Conservation (phyloP, 1,140 invertebrate genomes). For the Diachasma alloeum region DNA sequence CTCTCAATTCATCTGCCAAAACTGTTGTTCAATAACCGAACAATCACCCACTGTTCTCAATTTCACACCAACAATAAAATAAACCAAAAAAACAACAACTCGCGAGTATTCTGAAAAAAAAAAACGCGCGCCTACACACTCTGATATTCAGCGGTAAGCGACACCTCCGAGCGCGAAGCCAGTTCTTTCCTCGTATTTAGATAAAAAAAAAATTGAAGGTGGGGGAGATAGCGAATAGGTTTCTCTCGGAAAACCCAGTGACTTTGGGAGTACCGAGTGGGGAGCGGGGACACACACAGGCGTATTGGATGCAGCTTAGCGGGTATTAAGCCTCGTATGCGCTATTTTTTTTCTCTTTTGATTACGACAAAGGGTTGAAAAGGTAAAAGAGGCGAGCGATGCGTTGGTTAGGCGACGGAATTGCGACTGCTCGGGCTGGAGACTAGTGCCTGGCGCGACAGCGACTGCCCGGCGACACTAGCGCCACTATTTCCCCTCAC, state of each 20-base stretch:
- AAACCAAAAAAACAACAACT: no score
- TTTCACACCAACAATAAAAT: no score
- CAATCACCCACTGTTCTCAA: no score
- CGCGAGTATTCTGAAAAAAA: no score
- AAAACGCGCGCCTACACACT: no score
- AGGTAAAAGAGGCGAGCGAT: constrained; percentile 58
- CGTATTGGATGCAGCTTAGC: constrained; percentile 49
- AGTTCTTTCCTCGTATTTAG: no score
- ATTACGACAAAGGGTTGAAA: constrained; percentile 52
- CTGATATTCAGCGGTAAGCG: no score
- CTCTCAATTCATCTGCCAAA: no score
- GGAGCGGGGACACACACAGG: constrained; percentile 37
- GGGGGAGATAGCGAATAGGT: not conserved
- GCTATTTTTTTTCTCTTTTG: constrained; percentile 28
- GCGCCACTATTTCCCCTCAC: constrained; percentile 44
- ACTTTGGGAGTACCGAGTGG: constrained; percentile 20
- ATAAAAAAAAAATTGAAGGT: not conserved
- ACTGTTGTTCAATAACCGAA: no score
- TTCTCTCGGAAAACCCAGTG: not conserved
- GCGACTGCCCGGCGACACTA: constrained; percentile 50
- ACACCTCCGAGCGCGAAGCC: no score
- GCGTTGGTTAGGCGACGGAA: constrained; percentile 61
- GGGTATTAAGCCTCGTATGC: constrained; percentile 50
- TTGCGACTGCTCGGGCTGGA: constrained; percentile 60
- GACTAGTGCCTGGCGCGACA: constrained; percentile 56